phyloP scores from a whole-genome alignment of 2,797 vertebrate species.

The Mormyrus proboscirostris region DNA sequence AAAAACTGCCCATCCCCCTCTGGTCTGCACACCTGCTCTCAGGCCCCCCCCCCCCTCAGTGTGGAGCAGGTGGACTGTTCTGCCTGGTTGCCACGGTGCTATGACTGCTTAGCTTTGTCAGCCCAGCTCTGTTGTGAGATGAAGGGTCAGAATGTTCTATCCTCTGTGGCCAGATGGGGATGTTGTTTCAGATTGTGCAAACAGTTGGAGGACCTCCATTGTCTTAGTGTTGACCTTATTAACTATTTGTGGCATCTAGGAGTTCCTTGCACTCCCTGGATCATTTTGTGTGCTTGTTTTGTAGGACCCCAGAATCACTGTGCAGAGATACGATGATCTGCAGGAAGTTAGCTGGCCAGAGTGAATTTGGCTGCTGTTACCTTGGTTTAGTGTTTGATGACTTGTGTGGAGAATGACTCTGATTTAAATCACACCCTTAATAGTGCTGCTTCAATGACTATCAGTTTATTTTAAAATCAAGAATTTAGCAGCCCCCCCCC shows the following conservation, averaged over 20 bases:
- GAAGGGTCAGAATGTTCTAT: constrained; percentile 16
- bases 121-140: background rate
- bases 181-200: background rate
- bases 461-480: background rate
- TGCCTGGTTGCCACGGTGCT: constrained; percentile 11
- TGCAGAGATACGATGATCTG: background rate
- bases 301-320: background rate
- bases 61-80: constrained; percentile 3
- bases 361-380: background rate
- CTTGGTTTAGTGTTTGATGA: background rate
- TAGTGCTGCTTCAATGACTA: background rate
- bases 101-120: background rate
- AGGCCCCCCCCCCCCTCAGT: background rate
- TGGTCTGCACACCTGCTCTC: background rate
- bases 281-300: background rate
- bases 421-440: background rate
- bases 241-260: background rate
- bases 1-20: background rate
- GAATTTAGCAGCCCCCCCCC: background rate
- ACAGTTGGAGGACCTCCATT: background rate
- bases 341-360: background rate
- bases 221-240: background rate
- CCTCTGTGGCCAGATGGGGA: constrained; percentile 5
- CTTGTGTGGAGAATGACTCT: background rate
- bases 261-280: background rate